Base-by-base conservation (phyloP, 2,888 invertebrate species). In the Thera britannica region DNA sequence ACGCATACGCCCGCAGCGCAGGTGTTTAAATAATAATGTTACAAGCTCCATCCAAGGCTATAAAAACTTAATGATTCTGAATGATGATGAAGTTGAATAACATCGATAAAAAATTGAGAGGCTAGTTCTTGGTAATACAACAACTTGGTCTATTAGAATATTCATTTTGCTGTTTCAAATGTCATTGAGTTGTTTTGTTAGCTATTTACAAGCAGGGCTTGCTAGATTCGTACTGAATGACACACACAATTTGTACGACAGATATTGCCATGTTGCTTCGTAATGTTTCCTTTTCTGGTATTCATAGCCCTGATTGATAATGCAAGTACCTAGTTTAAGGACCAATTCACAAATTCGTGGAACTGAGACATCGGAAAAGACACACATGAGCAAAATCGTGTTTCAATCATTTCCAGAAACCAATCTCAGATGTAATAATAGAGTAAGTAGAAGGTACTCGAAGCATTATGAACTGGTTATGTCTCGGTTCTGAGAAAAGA, bases 121-220 rank as follows among this genome's bases (percentile, higher is more conserved):
- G 85, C 89, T 86, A 86, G 87, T 86, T 88, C 84, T 83, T 83
- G 78, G 82, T 82, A 79, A 77, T 73, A 80, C 79, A 83, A 88
- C 87, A 87, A 88, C 84, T 88, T 87, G 83, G 85, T 86, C 86
- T 83, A 55, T 55, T 41, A 90, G 87, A 90, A 90, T 90, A 89
- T 88, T 89, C 85, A 89, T 90, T 86, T 85, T 83, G 84, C 85
- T 87, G 85, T 58, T 52, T 34, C 1, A 34, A 52, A 52, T 52
- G 7, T 52, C 52, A 52, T 52, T 52, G 52, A 52, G 52, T 52
- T 34, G 23, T 52, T 51, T 51, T 23, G 12, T 23, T 6, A 52
- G 9, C 9, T 44, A 44, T 6, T 6, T 44, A 44, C 8, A 7
- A 38, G 3, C 1, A 38, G 38, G 3, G 38, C 38, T 46, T 5